Evolutionary conservation across 2,113 vertebrate species (phyloP).

Genomic region (Chinchilla lanigera): DNA sequence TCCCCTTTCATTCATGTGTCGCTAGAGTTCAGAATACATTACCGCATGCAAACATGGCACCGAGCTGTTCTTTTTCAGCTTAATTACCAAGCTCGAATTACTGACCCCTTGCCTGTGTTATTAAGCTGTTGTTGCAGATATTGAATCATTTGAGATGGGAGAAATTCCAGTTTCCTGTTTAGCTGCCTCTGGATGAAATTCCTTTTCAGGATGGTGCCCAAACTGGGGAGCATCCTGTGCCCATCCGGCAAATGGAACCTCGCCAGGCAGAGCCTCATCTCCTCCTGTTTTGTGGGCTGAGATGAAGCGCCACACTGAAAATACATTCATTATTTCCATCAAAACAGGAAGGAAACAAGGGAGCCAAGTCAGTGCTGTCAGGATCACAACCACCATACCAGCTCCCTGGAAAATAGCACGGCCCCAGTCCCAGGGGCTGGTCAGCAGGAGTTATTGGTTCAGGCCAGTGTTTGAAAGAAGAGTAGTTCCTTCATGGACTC

Average conservation of each 20-base stretch:
- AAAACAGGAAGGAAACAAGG: not conserved
- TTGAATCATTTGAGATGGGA: constrained; percentile 32
- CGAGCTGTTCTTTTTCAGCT: constrained; percentile 69
- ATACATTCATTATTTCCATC: not conserved
- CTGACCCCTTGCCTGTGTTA: constrained; percentile 66
- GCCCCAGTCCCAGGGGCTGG: accelerated
- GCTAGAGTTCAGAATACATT: not conserved
- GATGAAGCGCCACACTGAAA: not conserved
- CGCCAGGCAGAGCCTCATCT: not conserved
- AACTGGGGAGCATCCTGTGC: not conserved
- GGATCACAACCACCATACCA: not conserved
- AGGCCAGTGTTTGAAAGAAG: not conserved
- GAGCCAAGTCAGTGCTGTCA: not conserved
- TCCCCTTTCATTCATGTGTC: not conserved
- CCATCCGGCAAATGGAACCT: accelerated
- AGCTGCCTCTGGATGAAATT: constrained; percentile 64
- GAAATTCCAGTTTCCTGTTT: constrained; percentile 79
- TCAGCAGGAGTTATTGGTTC: not conserved
- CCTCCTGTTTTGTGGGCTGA: not conserved
- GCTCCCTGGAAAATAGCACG: not conserved
- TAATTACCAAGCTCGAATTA: constrained; percentile 67
- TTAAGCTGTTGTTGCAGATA: constrained; percentile 62
- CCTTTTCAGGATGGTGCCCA: constrained; percentile 29
- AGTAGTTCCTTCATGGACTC: accelerated
- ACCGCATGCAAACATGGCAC: not conserved